Evolutionary conservation across 2,888 invertebrate species (phyloP), one percentile per base, ranked within the genome.

Genomic region (Drosophila cognata): DNA sequence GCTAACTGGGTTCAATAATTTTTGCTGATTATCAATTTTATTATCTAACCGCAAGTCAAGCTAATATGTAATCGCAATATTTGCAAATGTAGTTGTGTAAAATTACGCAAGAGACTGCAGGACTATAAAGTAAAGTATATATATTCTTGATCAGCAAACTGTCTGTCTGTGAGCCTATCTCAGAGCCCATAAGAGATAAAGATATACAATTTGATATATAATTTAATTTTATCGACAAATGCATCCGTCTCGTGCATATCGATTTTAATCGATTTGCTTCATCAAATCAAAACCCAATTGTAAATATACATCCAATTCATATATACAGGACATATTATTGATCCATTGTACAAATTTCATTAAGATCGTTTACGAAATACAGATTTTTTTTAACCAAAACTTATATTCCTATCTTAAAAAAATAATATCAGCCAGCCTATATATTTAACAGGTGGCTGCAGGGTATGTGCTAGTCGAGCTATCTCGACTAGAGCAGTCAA

Each of bases 11-110:
- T 70, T 81, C 48, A 72, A 77, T 59, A 64, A 53, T 67, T 63
- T 76, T 52, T 38, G 64, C 72, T 68, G 72, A 82, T 81, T 72
- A 73, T 82, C 65, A 75, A 72, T 68, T 64, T 57, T 72, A 75
- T 81, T 84, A 84, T 84, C 75, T 78, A 81, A 77, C 66, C 70
- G 63, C 65, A 77, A 80, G 55, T 57, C 31, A 60, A 56, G 60
- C 71, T 38, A 66, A 59, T 74, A 59, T 67, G 21, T 41, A 67
- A 71, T 72, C 61, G 50, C 16, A 10, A 59, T 25, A 31, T 51
- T 51, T 38, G 4, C 38, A 48, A 59, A 46, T 21, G 1, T 16
- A 21, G 1, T 43, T 41, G 5, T 11, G 11, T 41, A 4, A 38
- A 38, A 18, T 7, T 18, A 38, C 36, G 36, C 3, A 16, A 38